These are phyloP conservation scores for Meiosimyza decipiens DNA, from an alignment of 2,888 invertebrate species.

Conservation along the genomic window DNA sequence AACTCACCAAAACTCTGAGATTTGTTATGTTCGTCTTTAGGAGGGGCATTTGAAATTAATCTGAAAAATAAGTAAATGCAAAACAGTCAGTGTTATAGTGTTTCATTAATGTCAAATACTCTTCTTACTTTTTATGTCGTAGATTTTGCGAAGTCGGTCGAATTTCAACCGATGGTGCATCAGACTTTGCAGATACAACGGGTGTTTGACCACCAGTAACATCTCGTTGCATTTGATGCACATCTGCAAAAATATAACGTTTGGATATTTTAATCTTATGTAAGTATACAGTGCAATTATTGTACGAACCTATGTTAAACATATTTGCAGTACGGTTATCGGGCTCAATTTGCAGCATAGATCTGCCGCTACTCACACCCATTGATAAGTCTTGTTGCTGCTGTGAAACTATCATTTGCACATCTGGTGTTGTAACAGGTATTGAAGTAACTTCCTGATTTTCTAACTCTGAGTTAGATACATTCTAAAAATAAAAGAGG, in stretches of 20 bases:
- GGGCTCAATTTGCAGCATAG: constrained; percentile 4
- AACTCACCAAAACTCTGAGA: constrained; percentile 21
- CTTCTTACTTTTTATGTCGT: constrained; percentile 36
- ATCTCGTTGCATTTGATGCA: constrained; percentile 50
- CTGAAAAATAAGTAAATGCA: constrained; percentile 46
- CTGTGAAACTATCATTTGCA: constrained; percentile 11
- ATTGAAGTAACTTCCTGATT: constrained; percentile 22
- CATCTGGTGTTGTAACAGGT: constrained; percentile 9
- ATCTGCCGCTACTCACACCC: background rate
- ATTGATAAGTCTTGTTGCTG: constrained; percentile 8
- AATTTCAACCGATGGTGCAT: constrained; percentile 70
- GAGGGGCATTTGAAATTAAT: constrained; percentile 55
- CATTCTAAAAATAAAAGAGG: background rate
- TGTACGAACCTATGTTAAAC: constrained; percentile 15
- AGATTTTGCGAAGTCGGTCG: constrained; percentile 67
- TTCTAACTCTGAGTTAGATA: constrained; percentile 20
- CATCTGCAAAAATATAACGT: constrained; percentile 35
- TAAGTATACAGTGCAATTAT: constrained; percentile 32
- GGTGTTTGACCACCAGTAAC: constrained; percentile 67
- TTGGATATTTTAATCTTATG: constrained; percentile 47
- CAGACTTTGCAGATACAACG: constrained; percentile 78
- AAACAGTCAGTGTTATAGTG: background rate
- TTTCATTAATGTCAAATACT: too few species aligned
- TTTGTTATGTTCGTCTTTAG: constrained; percentile 45
- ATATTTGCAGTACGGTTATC: constrained; percentile 15